Evolutionary conservation across 1,140 invertebrate species (phyloP).

Genomic region (Metaphire vulgaris): DNA sequence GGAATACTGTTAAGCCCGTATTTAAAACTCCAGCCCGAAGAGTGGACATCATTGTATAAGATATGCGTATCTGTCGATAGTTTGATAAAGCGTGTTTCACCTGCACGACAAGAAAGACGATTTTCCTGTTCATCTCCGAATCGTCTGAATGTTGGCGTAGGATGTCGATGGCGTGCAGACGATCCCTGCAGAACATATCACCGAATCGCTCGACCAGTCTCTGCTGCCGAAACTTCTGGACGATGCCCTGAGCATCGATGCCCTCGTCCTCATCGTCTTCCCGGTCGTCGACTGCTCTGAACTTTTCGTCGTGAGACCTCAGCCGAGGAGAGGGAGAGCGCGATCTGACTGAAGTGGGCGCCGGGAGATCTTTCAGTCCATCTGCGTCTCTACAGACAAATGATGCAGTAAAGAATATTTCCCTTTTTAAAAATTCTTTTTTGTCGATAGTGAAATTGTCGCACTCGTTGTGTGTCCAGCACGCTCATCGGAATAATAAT

Average conservation of each 20-base stretch:
- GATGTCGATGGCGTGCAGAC: constrained; percentile 49
- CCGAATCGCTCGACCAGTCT: constrained; percentile 46
- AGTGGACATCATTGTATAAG: too few relatives aligned
- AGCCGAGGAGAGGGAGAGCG: constrained; percentile 32
- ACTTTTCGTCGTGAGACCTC: constrained; percentile 50
- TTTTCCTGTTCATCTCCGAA: constrained; percentile 50
- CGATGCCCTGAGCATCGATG: neutral
- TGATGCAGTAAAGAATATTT: too few relatives aligned
- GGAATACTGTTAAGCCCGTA: too few relatives aligned
- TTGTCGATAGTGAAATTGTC: too few relatives aligned
- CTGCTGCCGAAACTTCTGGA: constrained; percentile 40
- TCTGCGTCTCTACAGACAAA: neutral
- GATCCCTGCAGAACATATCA: constrained; percentile 47
- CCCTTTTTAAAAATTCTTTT: too few relatives aligned
- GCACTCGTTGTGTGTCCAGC: too few relatives aligned
- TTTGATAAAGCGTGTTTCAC: too few relatives aligned
- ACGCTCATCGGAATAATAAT: too few relatives aligned
- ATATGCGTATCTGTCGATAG: too few relatives aligned
- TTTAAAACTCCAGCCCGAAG: too few relatives aligned
- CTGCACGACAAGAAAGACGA: constrained; percentile 46
- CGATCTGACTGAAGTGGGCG: constrained; percentile 37
- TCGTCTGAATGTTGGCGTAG: constrained; percentile 46
- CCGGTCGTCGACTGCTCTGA: too few relatives aligned
- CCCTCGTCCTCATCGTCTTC: too few relatives aligned
- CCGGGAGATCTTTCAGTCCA: neutral